Evolutionary conservation across 2,113 vertebrate genomes (phyloP).

Genomic region (Cephalopholis sonnerati): DNA sequence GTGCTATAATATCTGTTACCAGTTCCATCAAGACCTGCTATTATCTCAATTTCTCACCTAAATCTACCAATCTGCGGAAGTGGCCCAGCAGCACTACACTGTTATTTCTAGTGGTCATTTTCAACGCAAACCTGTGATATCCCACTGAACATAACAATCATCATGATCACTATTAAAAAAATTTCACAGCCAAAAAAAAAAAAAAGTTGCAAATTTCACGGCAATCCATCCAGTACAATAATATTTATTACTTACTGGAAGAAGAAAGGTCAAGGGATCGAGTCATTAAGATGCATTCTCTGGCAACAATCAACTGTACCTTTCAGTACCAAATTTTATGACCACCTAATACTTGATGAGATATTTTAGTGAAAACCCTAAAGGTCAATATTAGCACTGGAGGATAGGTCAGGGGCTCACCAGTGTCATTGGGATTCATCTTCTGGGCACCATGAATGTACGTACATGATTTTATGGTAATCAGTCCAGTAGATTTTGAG

Average conservation of each 20-base stretch:
- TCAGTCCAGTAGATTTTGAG: neutral
- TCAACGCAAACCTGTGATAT: neutral
- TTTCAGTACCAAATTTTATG: no score
- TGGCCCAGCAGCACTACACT: neutral
- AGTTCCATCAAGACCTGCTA: neutral
- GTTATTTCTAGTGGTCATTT: neutral
- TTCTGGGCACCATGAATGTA: no score
- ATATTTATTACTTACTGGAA: neutral
- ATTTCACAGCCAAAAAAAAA: neutral
- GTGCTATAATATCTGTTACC: slow-evolving; percentile 1
- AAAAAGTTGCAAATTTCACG: neutral
- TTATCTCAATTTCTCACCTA: slow-evolving; percentile 31
- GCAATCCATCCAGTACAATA: neutral
- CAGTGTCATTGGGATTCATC: no score
- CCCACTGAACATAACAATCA: neutral
- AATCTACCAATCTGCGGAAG: slow-evolving; percentile 23
- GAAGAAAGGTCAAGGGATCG: neutral
- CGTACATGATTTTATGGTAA: no score
- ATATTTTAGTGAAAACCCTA: no score
- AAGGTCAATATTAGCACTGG: no score
- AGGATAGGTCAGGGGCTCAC: no score
- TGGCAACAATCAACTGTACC: no score
- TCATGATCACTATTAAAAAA: neutral
- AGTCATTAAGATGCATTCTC: neutral
- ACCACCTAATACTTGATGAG: no score